These are phyloP conservation scores for Axea sp. DNA, from an alignment of 2,888 invertebrate genomes.

Conservation along the genomic window DNA sequence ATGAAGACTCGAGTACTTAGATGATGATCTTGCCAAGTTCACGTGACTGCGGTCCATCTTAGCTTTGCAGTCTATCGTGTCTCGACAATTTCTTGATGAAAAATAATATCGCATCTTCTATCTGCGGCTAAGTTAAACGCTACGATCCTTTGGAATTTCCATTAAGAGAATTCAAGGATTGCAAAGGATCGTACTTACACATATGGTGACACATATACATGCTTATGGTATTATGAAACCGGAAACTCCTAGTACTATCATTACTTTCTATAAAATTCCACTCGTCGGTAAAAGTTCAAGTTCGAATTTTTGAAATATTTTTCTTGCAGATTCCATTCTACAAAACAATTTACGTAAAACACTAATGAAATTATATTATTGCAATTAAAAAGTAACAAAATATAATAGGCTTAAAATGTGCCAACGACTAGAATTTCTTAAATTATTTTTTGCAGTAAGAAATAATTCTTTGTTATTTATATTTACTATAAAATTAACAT, in stretches of 20 bases:
- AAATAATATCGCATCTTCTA: constrained; percentile 54
- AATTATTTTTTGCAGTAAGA: too few relatives aligned
- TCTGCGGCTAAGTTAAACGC: constrained; percentile 22
- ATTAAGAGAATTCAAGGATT: constrained; percentile 37
- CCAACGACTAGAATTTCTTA: too few relatives aligned
- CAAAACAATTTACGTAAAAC: constrained; percentile 2
- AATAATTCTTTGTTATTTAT: too few relatives aligned
- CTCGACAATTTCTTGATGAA: constrained; percentile 46
- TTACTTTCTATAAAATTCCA: constrained; percentile 24
- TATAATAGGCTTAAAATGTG: too few relatives aligned
- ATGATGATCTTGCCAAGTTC: constrained; percentile 48
- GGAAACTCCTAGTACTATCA: constrained; percentile 6
- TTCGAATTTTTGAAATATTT: constrained; percentile 4
- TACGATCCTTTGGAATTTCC: constrained; percentile 41
- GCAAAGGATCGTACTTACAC: constrained; percentile 9
- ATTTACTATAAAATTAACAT: too few relatives aligned
- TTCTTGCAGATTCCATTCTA: not conserved
- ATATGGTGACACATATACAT: constrained; percentile 8
- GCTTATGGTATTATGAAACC: not conserved
- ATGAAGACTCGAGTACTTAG: constrained; percentile 44
- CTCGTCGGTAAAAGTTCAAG: constrained; percentile 6
- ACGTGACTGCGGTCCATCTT: constrained; percentile 40
- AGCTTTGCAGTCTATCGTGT: constrained; percentile 38
- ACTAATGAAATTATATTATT: too few relatives aligned
- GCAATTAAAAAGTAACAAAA: too few relatives aligned